Evolutionary conservation across 2,113 vertebrate species (phyloP), one percentile per base, ranked within the genome.

Genomic region (Ceyx cyanopectus): DNA sequence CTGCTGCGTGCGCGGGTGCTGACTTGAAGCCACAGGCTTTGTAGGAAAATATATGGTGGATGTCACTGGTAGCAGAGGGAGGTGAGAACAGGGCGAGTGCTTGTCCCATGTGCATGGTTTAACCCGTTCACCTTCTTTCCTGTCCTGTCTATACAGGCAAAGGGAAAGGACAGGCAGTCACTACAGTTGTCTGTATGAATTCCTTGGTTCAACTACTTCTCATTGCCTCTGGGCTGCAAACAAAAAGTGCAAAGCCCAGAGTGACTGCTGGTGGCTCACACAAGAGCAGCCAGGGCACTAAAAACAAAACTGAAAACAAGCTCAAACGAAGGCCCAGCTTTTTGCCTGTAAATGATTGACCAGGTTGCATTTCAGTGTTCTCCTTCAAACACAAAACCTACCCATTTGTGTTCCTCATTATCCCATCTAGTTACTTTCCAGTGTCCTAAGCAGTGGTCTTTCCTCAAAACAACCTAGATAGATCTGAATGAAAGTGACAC

Each of bases 171-270:
- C 22, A 8, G 50, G 50, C 4, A 14, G 37, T 23, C 17, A 1
- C 61, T 18, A 9, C 10, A 5, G 40, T 0, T 51, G 48, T 19
- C 54, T 16, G 22, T 30, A 21, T 26, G 34, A 63, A 30, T 57
- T 22, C 12, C 53, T 48, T 2, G 15, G n/a, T 54, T 30, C 56
- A 50, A 63, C 32, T 0, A 0, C 56, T 45, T 85, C 40, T 29
- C 40, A 29, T 20, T 2, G 5, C 30, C n/a, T 54, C 20, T 20
- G 40, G 27, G 29, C 32, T 41, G 73, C 46, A 45, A 37, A 18
- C 5, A 66, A 16, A 54, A 73, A 91, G 81, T 17, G 26, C n/a
- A 43, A 85, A 68, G 66, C 40, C n/a, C 32, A 58, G 70, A 76
- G 37, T 29, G 9, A 41, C 62, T 78, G 51, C 51, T 2, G 4